Conservation (phyloP, 2,113 vertebrate species). For the Acanthisitta chloris region DNA sequence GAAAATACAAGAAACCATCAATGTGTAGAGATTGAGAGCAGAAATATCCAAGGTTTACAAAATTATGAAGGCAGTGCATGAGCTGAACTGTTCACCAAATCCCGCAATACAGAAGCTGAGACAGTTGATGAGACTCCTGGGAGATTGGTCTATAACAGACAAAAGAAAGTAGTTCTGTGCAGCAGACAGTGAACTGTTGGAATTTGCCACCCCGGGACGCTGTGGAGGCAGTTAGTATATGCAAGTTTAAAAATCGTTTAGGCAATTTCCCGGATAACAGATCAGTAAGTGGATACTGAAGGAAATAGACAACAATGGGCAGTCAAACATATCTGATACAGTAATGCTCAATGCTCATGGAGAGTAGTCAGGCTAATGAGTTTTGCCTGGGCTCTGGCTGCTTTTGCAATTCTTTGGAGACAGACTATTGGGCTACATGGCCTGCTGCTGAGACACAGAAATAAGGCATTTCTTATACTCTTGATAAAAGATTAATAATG, state of each 20-base stretch:
- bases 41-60: not conserved
- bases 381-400: not conserved
- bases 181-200: not conserved
- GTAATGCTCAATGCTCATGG: not conserved
- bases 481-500: not conserved
- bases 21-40: not conserved
- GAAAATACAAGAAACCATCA: not conserved
- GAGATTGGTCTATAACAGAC: not conserved
- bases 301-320: rapidly evolving
- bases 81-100: not conserved
- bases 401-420: not conserved
- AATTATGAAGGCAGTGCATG: not conserved
- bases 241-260: not conserved
- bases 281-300: not conserved
- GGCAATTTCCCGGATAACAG: not conserved
- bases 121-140: not conserved
- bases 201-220: not conserved
- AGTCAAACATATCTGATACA: not conserved
- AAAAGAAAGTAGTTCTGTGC: not conserved
- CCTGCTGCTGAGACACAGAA: not conserved
- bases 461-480: not conserved
- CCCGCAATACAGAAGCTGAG: not conserved
- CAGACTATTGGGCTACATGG: not conserved
- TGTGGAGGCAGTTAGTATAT: not conserved
- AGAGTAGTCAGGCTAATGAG: not conserved